phyloP scores from a whole-genome alignment of 23 tunicate species.

The Diplosoma virens region DNA sequence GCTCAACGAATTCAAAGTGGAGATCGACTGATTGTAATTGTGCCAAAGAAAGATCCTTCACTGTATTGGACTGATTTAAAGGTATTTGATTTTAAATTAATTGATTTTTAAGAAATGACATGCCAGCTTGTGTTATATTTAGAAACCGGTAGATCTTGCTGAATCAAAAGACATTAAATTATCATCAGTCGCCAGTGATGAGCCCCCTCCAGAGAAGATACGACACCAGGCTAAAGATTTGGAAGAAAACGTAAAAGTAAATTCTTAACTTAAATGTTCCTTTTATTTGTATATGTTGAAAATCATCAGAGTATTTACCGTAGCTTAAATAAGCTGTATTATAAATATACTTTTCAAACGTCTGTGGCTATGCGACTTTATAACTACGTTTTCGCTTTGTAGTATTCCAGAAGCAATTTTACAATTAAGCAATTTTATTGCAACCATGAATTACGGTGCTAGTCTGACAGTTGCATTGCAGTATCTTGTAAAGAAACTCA shows the following conservation, averaged over 20 bases:
- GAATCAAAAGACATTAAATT: not conserved
- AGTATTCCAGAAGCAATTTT: too few species aligned
- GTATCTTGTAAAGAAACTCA: too few species aligned
- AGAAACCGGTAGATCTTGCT: not conserved
- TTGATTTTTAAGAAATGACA: not conserved
- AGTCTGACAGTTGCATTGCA: too few species aligned
- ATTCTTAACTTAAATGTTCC: too few species aligned
- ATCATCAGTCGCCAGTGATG: not conserved
- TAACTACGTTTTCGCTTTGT: too few species aligned
- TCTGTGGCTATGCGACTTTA: too few species aligned
- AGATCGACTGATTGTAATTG: constrained; percentile 29
- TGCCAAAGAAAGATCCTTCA: constrained; percentile 45
- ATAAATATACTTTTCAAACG: too few species aligned
- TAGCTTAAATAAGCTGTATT: too few species aligned
- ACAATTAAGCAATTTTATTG: too few species aligned
- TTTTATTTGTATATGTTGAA: too few species aligned
- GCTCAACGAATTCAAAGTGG: constrained; percentile 29
- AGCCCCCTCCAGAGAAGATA: constrained; percentile 25
- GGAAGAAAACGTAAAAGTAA: not conserved
- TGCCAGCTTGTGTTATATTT: not conserved
- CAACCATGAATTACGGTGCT: too few species aligned
- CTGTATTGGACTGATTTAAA: constrained; percentile 38
- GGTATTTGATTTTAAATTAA: constrained; percentile 1
- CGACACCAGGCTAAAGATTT: constrained; percentile 8
- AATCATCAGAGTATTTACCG: too few species aligned